phyloP scores from a whole-genome alignment of 1,140 invertebrate species.

The Parasteatoda tepidariorum region DNA sequence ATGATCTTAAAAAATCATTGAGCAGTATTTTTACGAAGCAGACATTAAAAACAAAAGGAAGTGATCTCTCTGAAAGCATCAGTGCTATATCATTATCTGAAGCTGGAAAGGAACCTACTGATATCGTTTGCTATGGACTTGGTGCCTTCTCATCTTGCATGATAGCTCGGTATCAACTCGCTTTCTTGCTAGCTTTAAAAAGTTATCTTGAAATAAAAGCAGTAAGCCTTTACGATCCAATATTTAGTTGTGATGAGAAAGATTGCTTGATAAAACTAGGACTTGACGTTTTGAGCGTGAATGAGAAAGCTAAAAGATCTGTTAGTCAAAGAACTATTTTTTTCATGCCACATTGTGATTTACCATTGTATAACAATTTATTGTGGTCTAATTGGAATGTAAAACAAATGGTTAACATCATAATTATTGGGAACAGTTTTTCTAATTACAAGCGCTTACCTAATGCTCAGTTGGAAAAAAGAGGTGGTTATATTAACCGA shows the following conservation, averaged over 20 bases:
- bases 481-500: conserved; percentile 1
- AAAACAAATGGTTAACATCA: neutral
- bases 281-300: neutral
- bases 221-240: neutral
- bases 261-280: neutral
- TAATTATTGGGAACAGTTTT: conserved; percentile 34
- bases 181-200: neutral
- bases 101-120: neutral
- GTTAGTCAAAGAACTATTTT: neutral
- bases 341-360: conserved; percentile 25
- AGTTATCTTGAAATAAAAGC: too few relatives aligned
- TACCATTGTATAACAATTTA: conserved; percentile 15
- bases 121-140: conserved; percentile 20
- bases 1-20: neutral
- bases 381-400: conserved; percentile 2
- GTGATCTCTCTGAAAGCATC: neutral
- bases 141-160: neutral
- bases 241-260: neutral
- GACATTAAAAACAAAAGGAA: neutral
- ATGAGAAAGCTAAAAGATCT: conserved; percentile 7
- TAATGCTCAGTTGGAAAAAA: neutral
- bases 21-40: too few relatives aligned
- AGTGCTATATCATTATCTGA: neutral
- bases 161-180: conserved; percentile 1
- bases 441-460: neutral